Evolutionary conservation across 2,888 invertebrate genomes (phyloP).

Genomic region (Pristionchus entomophagus): DNA sequence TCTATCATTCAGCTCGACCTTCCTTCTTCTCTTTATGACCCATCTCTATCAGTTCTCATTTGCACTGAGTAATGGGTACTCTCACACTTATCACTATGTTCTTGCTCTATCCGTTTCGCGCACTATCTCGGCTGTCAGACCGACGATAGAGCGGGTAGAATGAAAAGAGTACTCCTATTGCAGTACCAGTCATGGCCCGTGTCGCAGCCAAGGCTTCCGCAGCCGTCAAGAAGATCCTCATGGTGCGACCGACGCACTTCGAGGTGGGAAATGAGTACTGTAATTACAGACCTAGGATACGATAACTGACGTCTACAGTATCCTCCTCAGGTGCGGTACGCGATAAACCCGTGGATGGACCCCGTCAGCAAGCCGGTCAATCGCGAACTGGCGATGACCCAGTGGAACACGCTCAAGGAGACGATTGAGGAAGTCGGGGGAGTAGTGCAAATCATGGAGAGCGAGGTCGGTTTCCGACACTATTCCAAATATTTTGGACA

Average conservation of each 20-base stretch:
- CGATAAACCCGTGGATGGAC: conserved; percentile 76
- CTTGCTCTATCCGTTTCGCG: too few species aligned
- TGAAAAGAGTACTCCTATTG: too few species aligned
- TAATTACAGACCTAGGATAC: background rate
- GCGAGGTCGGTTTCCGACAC: conserved; percentile 59
- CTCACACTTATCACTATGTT: background rate
- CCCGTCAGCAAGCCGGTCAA: conserved; percentile 60
- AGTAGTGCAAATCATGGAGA: conserved; percentile 71
- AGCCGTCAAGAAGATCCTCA: conserved; percentile 62
- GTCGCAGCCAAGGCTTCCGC: conserved; percentile 16
- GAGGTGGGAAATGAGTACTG: conserved; percentile 49
- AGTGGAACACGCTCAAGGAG: conserved; percentile 70
- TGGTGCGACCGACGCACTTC: conserved; percentile 73
- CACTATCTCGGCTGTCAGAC: too few species aligned
- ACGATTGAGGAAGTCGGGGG: conserved; percentile 70
- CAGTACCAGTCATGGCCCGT: conserved; percentile 12
- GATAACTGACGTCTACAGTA: background rate
- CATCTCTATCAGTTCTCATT: background rate
- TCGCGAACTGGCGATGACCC: conserved; percentile 63
- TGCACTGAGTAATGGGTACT: background rate
- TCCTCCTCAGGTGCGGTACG: conserved; percentile 63
- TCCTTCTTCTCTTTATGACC: conserved; percentile 3
- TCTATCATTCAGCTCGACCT: background rate
- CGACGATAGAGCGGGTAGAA: too few species aligned
- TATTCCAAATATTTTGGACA: too few species aligned